Evolutionary conservation across 2,797 vertebrate species (phyloP).

Genomic region (Propithecus deckenii): DNA sequence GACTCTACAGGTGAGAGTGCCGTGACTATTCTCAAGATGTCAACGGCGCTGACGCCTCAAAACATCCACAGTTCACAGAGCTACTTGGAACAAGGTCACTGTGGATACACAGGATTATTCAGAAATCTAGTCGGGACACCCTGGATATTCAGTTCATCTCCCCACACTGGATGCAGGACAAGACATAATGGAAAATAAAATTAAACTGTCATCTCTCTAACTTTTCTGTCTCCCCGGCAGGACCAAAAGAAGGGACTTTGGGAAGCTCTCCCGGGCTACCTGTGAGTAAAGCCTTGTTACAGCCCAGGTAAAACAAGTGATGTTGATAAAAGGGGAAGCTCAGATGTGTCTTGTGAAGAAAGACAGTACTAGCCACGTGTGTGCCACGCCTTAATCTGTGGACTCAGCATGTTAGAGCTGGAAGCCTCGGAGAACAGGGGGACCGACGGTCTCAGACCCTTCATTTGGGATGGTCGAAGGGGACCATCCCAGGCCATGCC

Average conservation of each 20-base stretch:
- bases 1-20: not conserved
- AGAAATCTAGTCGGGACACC: not conserved
- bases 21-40: fast-evolving
- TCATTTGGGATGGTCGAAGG: not conserved
- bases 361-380: fast-evolving
- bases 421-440: not conserved
- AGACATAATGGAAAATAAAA: not conserved
- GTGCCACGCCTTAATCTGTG: not conserved
- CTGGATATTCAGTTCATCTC: not conserved
- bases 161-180: fast-evolving
- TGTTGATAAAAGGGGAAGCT: not conserved
- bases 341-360: not conserved
- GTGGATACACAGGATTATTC: not conserved
- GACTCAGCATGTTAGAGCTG: not conserved
- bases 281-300: not conserved
- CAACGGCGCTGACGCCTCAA: not conserved
- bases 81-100: not conserved
- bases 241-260: not conserved
- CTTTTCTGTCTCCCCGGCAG: not conserved
- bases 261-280: not conserved
- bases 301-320: not conserved
- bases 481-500: fast-evolving
- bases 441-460: not conserved
- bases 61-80: not conserved
- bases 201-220: not conserved